phyloP scores from a whole-genome alignment of 1,140 invertebrate genomes.

The Drosophila rufa region DNA sequence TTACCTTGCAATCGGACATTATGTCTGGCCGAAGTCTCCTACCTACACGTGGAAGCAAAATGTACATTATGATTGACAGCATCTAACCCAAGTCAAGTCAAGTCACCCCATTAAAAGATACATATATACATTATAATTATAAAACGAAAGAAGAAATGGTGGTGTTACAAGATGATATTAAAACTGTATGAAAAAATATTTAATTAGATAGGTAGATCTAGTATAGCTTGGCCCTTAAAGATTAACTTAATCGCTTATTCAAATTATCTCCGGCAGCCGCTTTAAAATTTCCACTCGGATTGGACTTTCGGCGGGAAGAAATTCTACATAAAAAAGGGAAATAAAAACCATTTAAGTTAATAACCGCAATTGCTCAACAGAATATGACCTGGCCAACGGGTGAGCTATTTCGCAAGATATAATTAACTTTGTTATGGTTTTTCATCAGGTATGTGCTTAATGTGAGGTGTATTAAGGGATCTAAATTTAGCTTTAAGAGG shows the following conservation, averaged over 20 bases:
- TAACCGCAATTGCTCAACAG: slow-evolving; percentile 1
- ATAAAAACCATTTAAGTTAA: slow-evolving; percentile 2
- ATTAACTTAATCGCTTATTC: background rate
- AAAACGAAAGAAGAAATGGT: background rate
- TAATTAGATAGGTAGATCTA: background rate
- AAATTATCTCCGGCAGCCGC: background rate
- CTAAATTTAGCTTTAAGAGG: slow-evolving; percentile 3
- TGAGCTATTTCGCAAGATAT: slow-evolving; percentile 4
- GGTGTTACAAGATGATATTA: background rate
- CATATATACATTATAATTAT: background rate
- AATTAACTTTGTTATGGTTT: slow-evolving; percentile 7
- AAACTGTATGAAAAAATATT: background rate
- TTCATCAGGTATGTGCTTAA: background rate
- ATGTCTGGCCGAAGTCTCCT: slow-evolving; percentile 33
- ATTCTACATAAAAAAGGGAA: slow-evolving; percentile 3
- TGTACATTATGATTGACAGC: slow-evolving; percentile 12
- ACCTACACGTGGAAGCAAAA: background rate
- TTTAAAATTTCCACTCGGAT: background rate
- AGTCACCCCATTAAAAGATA: too few species aligned
- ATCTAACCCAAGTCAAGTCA: slow-evolving; percentile 2
- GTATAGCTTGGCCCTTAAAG: background rate
- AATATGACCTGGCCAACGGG: background rate
- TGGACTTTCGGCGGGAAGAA: slow-evolving; percentile 11
- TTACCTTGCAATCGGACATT: slow-evolving; percentile 30
- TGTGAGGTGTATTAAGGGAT: background rate